Conservation (phyloP, 2,113 vertebrate species). For the Lepisosteus osseus region DNA sequence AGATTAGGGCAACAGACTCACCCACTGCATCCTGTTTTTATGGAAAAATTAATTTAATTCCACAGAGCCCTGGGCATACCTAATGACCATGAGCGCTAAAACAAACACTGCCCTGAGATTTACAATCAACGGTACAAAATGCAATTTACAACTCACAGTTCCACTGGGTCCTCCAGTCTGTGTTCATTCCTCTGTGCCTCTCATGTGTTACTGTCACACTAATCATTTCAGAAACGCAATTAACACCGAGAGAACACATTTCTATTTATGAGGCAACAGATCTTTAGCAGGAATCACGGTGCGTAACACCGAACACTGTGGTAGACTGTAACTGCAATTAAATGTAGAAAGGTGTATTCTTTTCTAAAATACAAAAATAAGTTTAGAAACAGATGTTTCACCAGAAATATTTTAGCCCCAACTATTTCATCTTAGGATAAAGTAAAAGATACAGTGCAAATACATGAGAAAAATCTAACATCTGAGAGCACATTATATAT, state of each 20-base stretch:
- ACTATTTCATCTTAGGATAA: too few species aligned
- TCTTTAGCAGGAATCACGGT: too few species aligned
- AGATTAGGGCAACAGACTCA: constrained; percentile 14
- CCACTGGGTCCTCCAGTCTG: background rate
- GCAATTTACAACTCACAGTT: background rate
- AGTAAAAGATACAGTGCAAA: too few species aligned
- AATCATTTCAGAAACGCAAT: constrained; percentile 6
- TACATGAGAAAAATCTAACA: too few species aligned
- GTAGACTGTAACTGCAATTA: too few species aligned
- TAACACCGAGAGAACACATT: constrained; percentile 18
- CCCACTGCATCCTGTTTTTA: constrained; percentile 40
- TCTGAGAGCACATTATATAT: too few species aligned
- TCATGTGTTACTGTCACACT: background rate
- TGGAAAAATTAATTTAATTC: constrained; percentile 29
- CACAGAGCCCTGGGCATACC: constrained; percentile 1
- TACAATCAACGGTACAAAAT: background rate
- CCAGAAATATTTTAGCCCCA: too few species aligned
- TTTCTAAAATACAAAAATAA: too few species aligned
- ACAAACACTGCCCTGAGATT: constrained; percentile 10
- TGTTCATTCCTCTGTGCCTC: background rate
- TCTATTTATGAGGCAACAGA: background rate
- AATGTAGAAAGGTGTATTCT: too few species aligned
- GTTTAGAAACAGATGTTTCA: too few species aligned
- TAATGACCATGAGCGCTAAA: constrained; percentile 1
- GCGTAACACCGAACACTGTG: too few species aligned